Conservation (phyloP, 2,888 invertebrate genomes). For the Corbicula japonica region DNA sequence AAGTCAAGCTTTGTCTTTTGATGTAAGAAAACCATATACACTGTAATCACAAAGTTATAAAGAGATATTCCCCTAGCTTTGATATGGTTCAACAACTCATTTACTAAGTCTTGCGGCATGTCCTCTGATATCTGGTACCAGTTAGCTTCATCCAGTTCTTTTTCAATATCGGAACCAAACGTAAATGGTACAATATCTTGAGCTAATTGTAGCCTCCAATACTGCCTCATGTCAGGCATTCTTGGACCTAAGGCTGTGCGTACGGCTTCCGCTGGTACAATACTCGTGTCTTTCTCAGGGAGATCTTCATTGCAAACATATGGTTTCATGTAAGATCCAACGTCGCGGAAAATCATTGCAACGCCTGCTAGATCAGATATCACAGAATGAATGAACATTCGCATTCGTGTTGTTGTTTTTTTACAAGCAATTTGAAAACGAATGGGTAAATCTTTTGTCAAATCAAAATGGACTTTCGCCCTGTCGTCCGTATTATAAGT, state of each 20-base stretch:
- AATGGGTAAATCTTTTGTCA: conserved; percentile 46
- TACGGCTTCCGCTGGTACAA: conserved; percentile 39
- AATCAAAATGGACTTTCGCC: conserved; percentile 30
- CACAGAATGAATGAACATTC: conserved; percentile 43
- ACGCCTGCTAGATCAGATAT: conserved; percentile 34
- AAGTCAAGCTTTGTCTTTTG: conserved; percentile 14
- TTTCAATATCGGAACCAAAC: conserved; percentile 11
- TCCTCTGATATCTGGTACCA: conserved; percentile 26
- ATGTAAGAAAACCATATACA: conserved; percentile 31
- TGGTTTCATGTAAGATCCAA: conserved; percentile 38
- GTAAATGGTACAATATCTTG: conserved; percentile 42
- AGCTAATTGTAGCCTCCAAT: conserved; percentile 39
- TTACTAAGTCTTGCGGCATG: conserved; percentile 23
- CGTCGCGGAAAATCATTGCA: conserved; percentile 45
- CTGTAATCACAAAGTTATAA: conserved; percentile 44
- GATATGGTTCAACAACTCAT: conserved; percentile 19
- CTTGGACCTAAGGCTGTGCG: conserved; percentile 27
- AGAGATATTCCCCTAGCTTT: conserved; percentile 28
- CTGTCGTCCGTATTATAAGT: conserved; percentile 23
- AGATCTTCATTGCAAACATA: conserved; percentile 38
- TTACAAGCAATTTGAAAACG: conserved; percentile 45
- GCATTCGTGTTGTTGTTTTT: conserved; percentile 30
- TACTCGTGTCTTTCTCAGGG: conserved; percentile 34
- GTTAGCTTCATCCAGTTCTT: conserved; percentile 25
- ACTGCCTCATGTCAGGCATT: conserved; percentile 38